A percentile compares a stretch with the other conserved stretches of the same genome.
Evolutionary conservation across 2,797 vertebrate species (phyloP).

Genomic region (Glossophaga mutica): DNA sequence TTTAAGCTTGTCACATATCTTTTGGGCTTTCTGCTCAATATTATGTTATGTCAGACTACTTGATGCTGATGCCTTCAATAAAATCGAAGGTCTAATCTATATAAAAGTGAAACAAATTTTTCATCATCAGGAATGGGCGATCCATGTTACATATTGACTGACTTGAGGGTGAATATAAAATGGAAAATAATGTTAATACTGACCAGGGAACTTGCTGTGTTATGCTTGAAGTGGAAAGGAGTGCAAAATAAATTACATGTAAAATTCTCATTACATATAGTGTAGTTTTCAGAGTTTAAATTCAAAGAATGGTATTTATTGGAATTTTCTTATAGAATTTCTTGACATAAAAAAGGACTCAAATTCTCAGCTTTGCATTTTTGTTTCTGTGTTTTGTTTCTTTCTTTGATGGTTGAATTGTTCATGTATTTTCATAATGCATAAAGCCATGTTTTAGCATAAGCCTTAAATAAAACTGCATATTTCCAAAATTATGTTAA

Average conservation of each 20-base stretch:
- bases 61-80: neutral
- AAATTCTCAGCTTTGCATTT: neutral
- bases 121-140: neutral
- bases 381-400: neutral
- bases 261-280: neutral
- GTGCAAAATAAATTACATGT: neutral
- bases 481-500: neutral
- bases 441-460: neutral
- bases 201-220: neutral
- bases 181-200: neutral
- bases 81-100: neutral
- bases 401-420: neutral
- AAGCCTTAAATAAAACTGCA: neutral
- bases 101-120: neutral
- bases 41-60: neutral
- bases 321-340: neutral
- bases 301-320: slow-evolving; percentile 1
- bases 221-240: neutral
- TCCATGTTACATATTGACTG: neutral
- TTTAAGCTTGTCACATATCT: neutral
- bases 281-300: neutral
- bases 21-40: neutral
- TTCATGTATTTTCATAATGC: neutral
- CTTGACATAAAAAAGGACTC: neutral
- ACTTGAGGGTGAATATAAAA: neutral